These are phyloP conservation scores for Chrysemys picta DNA, from an alignment of 2,113 vertebrate genomes.

Conservation along the genomic window DNA sequence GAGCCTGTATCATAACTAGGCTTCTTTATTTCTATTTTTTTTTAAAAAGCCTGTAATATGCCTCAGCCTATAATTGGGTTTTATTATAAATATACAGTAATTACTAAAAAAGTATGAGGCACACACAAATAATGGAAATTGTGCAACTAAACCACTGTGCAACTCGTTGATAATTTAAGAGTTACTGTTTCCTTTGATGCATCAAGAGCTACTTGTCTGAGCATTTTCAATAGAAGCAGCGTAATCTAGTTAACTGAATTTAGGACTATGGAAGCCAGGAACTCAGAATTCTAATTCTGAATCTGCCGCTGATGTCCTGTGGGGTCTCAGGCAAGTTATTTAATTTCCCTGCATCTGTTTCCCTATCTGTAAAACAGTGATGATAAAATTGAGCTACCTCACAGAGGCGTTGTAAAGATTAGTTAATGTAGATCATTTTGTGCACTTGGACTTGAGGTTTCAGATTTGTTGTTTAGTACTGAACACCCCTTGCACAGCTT, in stretches of 20 bases:
- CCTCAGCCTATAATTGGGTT: constrained; percentile 2
- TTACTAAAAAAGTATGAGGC: not conserved
- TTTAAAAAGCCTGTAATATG: not conserved
- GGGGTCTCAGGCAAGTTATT: constrained; percentile 20
- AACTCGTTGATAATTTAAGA: constrained; percentile 51
- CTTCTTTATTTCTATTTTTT: constrained; percentile 6
- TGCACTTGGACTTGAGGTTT: not conserved
- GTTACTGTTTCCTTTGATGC: constrained; percentile 28
- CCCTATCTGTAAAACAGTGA: constrained; percentile 21
- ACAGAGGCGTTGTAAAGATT: not conserved
- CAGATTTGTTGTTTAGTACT: not conserved
- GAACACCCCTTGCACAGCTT: not conserved
- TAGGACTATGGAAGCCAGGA: constrained; percentile 22
- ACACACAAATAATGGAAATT: constrained; percentile 41
- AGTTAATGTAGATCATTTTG: not conserved
- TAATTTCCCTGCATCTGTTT: not conserved
- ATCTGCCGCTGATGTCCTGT: not conserved
- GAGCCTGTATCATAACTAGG: constrained; percentile 52
- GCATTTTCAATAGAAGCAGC: constrained; percentile 58
- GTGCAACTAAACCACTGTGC: constrained; percentile 51
- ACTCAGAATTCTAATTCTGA: constrained; percentile 61
- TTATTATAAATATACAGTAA: constrained; percentile 47
- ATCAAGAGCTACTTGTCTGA: constrained; percentile 70
- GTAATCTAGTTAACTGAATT: constrained; percentile 52
- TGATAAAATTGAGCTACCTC: constrained; percentile 15